A percentile compares a stretch with the other conserved stretches of the same genome.
phyloP scores from a whole-genome alignment of 2,888 invertebrate genomes.

The Oxycera nigricornis region DNA sequence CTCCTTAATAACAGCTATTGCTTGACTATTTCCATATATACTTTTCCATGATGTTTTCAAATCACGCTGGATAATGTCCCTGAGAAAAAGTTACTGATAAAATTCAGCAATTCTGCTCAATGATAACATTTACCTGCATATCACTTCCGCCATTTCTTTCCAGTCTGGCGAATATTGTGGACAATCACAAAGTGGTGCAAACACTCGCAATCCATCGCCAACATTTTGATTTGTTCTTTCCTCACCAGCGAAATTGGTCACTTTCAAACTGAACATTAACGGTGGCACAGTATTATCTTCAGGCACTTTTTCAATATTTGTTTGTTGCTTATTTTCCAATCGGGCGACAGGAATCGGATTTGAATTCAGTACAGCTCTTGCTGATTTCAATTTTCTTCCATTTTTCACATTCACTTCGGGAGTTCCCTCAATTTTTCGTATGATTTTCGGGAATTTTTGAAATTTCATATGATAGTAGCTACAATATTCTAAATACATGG shows the following conservation, averaged over 20 bases:
- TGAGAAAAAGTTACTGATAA: background rate
- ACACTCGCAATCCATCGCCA: background rate
- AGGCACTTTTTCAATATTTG: background rate
- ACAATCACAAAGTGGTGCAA: constrained; percentile 52
- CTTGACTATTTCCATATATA: constrained; percentile 76
- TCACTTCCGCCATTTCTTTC: constrained; percentile 70
- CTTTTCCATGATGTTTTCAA: constrained; percentile 80
- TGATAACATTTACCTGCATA: constrained; percentile 61
- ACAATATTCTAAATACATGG: constrained; percentile 87
- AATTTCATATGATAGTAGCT: constrained; percentile 86
- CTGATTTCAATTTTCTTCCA: constrained; percentile 35
- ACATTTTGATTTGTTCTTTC: constrained; percentile 34
- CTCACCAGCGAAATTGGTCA: constrained; percentile 43
- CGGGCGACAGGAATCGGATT: background rate
- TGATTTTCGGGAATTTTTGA: constrained; percentile 84
- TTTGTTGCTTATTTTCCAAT: background rate
- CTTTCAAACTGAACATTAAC: constrained; percentile 43
- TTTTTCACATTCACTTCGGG: background rate
- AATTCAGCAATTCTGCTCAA: too few relatives aligned
- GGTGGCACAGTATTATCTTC: background rate
- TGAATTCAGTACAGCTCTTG: background rate
- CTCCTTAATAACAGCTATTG: constrained; percentile 82
- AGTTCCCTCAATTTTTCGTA: constrained; percentile 61
- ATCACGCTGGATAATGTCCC: constrained; percentile 71
- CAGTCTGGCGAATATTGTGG: constrained; percentile 65